Evolutionary conservation across 2,888 invertebrate species (phyloP), one percentile per base, ranked within the genome.

Genomic region (Lamellibrachia columna): DNA sequence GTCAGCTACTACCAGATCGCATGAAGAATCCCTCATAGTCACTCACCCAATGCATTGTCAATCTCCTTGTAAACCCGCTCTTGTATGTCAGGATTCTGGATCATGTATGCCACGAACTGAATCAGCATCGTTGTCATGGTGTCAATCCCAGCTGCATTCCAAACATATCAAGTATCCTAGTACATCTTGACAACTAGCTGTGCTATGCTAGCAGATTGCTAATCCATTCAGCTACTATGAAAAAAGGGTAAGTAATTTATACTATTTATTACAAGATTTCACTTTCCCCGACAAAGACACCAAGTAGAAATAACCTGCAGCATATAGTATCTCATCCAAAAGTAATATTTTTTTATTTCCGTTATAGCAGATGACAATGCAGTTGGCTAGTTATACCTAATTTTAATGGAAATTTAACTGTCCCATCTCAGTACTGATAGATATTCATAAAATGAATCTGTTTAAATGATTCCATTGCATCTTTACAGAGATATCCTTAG

Each of bases 81-180:
- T 96, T 98, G 98, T 91, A 98, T 97, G 15, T 98, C 97, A 90
- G 98, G 98, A 95, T 98, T 97, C 91, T 98, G 97, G 9, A 98
- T 98, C 95, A 98, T 97, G 95, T 98, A 97, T 94, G 98, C 98
- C 6, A 98, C 97, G 93, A 98, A 98, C 97, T 98, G 99, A 95
- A 98, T 98, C 94, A 98, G 98, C 0, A 98, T 98, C 22, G 98
- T 98, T 22, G 98, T 97, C 0, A 98, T 98, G 1, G 98, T 98
- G 95, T 98, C 98, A 95, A 95, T 94, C 8, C 95, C 95, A 52
- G 95, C 95, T 7, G 93, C 93, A 90, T 95, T 6, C 15, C 75
- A n/a, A 75, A 75, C 15, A 75, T 22, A 75, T 75, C 75, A 75
- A 75, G 75, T 3, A 40, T 40, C 40, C 40, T 40, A 40, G 40